phyloP scores from a whole-genome alignment of 1,140 invertebrate genomes.

The Bradynema listronoti region DNA sequence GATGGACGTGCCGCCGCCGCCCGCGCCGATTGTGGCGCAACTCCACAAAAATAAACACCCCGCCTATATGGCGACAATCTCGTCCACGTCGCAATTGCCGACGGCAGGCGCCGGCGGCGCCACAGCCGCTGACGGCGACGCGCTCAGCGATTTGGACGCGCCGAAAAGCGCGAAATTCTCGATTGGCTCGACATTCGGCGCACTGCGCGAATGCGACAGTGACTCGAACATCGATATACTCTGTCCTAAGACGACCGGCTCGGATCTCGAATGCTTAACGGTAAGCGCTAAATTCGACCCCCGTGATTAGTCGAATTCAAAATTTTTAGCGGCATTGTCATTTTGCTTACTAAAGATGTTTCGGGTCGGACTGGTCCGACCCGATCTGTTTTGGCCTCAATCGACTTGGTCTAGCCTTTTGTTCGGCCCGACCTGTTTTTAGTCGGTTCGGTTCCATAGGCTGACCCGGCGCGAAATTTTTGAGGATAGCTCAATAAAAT shows the following conservation, averaged over 20 bases:
- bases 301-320: too few species aligned
- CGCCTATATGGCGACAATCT: conserved; percentile 4
- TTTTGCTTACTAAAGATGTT: too few species aligned
- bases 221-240: conserved; percentile 9
- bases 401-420: too few species aligned
- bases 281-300: too few species aligned
- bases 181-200: conserved; percentile 17
- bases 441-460: too few species aligned
- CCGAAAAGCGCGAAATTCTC: conserved; percentile 22
- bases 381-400: too few species aligned
- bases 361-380: too few species aligned
- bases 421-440: too few species aligned
- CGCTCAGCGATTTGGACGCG: not conserved
- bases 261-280: not conserved
- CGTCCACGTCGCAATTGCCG: not conserved
- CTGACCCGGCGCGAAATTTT: too few species aligned
- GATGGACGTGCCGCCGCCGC: not conserved
- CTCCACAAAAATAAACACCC: too few species aligned
- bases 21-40: not conserved
- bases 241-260: not conserved
- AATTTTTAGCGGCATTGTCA: too few species aligned
- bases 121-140: not conserved
- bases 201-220: conserved; percentile 12
- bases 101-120: not conserved
- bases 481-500: too few species aligned